These are phyloP conservation scores for Tupaia tana DNA, from an alignment of 2,113 vertebrate species.

Conservation along the genomic window DNA sequence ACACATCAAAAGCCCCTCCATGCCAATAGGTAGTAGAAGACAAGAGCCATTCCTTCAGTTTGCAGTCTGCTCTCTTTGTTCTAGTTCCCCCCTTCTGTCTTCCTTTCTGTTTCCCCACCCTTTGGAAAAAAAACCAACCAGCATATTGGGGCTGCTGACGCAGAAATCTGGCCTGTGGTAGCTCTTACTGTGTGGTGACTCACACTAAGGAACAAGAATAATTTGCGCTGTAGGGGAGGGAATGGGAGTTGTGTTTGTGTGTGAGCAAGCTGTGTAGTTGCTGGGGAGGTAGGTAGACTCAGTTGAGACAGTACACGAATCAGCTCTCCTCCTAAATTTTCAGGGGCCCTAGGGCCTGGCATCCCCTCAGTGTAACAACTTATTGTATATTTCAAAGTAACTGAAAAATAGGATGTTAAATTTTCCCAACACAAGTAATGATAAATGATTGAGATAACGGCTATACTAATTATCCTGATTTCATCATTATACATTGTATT, in stretches of 20 bases:
- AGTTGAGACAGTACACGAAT: neutral
- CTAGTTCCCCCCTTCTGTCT: neutral
- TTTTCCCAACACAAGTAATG: no score
- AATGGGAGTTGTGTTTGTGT: neutral
- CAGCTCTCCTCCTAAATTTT: neutral
- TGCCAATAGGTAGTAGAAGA: conserved; percentile 24
- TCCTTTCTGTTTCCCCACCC: neutral
- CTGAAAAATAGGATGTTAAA: no score
- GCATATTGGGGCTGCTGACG: conserved; percentile 3
- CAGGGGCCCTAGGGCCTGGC: neutral
- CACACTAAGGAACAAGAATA: conserved; percentile 39
- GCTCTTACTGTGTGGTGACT: conserved; percentile 67
- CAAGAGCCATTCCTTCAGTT: conserved; percentile 23
- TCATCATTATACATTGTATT: no score
- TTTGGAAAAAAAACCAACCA: neutral
- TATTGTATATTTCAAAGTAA: no score
- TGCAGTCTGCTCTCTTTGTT: conserved; percentile 54
- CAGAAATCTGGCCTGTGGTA: conserved; percentile 54
- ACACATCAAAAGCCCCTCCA: neutral
- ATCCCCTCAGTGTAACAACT: neutral
- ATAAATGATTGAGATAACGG: no score
- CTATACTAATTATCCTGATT: no score
- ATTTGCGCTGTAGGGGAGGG: conserved; percentile 6
- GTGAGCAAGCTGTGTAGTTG: neutral
- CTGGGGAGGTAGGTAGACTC: neutral